Percentiles rank a stretch among this genome's conserved stretches.
phyloP scores from a whole-genome alignment of 2,797 vertebrate genomes.

The Aphelocoma californica region DNA sequence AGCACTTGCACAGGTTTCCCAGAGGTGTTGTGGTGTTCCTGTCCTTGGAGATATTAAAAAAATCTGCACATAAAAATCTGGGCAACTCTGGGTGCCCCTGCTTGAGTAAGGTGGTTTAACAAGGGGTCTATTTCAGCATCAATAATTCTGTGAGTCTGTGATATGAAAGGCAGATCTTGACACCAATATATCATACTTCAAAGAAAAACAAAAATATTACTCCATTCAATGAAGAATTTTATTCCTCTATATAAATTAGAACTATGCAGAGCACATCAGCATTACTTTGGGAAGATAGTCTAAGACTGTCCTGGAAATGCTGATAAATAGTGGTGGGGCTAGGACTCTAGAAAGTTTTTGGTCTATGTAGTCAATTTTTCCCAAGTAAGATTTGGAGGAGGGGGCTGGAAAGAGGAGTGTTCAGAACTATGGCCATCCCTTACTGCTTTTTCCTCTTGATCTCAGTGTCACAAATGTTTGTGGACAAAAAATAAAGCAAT shows the following conservation, averaged over 20 bases:
- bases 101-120: background rate
- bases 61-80: background rate
- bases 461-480: background rate
- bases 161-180: background rate
- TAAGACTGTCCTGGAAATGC: background rate
- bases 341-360: background rate
- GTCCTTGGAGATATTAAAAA: background rate
- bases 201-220: background rate
- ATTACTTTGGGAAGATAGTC: background rate
- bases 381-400: background rate
- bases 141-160: background rate
- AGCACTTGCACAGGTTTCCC: background rate
- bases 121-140: background rate
- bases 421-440: background rate
- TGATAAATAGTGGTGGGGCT: background rate
- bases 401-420: rapidly evolving
- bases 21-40: background rate
- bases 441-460: background rate
- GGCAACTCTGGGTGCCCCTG: background rate
- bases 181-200: background rate
- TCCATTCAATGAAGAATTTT: background rate
- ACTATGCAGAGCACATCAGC: background rate
- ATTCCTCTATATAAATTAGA: background rate
- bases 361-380: background rate
- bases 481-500: background rate